These are phyloP conservation scores for Zoanthus sansibaricus DNA, from an alignment of 92 coral and sea anemone species.

Conservation along the genomic window DNA sequence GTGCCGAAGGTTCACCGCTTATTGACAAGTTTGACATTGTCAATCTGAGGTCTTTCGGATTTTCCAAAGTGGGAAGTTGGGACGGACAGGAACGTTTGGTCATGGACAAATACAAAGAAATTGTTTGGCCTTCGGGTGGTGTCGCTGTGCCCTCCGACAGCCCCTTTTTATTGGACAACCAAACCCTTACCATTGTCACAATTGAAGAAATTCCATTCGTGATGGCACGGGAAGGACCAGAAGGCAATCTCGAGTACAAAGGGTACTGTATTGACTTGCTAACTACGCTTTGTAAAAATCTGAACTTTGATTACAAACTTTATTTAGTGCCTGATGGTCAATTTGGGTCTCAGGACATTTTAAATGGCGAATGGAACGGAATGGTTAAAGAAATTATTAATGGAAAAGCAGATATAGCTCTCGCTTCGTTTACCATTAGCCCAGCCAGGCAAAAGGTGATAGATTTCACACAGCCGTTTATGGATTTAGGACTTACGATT, in stretches of 20 bases:
- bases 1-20: slow-evolving; percentile 60
- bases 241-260: slow-evolving; percentile 51
- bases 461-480: slow-evolving; percentile 87
- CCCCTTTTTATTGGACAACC: slow-evolving; percentile 67
- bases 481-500: slow-evolving; percentile 83
- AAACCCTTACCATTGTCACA: slow-evolving; percentile 78
- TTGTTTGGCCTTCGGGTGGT: slow-evolving; percentile 83
- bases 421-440: slow-evolving; percentile 88
- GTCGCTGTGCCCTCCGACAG: slow-evolving; percentile 68
- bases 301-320: slow-evolving; percentile 76
- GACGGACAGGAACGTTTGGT: slow-evolving; percentile 61
- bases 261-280: slow-evolving; percentile 91
- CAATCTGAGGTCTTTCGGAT: slow-evolving; percentile 83
- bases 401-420: slow-evolving; percentile 86
- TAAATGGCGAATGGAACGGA: slow-evolving; percentile 91
- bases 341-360: slow-evolving; percentile 74
- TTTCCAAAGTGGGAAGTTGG: slow-evolving; percentile 84
- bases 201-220: slow-evolving; percentile 82
- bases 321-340: slow-evolving; percentile 76
- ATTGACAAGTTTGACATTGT: slow-evolving; percentile 76
- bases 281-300: slow-evolving; percentile 67
- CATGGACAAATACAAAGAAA: slow-evolving; percentile 78
- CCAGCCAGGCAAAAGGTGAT: slow-evolving; percentile 81
- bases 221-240: slow-evolving; percentile 28
- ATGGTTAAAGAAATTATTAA: slow-evolving; percentile 79